Evolutionary conservation across 2,888 invertebrate genomes (phyloP), one percentile per base, ranked within the genome.

Genomic region (Drosophila colorata): DNA sequence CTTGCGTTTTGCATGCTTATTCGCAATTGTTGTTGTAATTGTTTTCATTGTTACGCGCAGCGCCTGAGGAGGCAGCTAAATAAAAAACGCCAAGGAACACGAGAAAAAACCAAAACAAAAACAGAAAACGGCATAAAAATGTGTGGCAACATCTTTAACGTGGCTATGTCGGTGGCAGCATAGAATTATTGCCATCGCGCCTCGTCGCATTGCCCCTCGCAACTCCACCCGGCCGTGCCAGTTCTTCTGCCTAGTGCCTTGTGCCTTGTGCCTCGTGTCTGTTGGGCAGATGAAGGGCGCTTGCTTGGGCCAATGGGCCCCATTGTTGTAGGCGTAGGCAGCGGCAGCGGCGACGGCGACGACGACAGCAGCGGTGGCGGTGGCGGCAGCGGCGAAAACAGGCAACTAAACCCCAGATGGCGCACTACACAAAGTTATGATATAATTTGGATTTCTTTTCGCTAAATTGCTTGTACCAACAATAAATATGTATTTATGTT

Each of bases 321-420:
- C 70, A 69, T 88, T 83, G 83, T 83, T 80, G 88, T 87, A 87
- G 88, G 88, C 87, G 84, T 87, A 82, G 81, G 84, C 69, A 58
- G 59, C 31, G 46, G 23, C 51, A 14, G 37, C 28, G 18, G 43
- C 46, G 28, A 8, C 20, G 1, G 13, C 16, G 37, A 46, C 33
- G n/a, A n/a, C n/a, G n/a, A n/a, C 31, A 41, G 23, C 51, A 14
- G 37, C 28, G 18, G 43, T 40, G 28, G 8, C 20, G 1, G 13
- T n/a, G 37, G 41, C 33, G 31, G 43, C 49, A 14, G 23, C 20
- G 47, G 38, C 71, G 76, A 78, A 69, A 63, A 56, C 66, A 49
- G 79, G 87, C 88, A 91, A 90, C 90, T 90, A 90, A 91, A 91
- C 89, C 91, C 89, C 90, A 90, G 90, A 91, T 90, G 90, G 90